Evolutionary conservation across 2,113 vertebrate genomes (phyloP).

Genomic region (Dascyllus trimaculatus): DNA sequence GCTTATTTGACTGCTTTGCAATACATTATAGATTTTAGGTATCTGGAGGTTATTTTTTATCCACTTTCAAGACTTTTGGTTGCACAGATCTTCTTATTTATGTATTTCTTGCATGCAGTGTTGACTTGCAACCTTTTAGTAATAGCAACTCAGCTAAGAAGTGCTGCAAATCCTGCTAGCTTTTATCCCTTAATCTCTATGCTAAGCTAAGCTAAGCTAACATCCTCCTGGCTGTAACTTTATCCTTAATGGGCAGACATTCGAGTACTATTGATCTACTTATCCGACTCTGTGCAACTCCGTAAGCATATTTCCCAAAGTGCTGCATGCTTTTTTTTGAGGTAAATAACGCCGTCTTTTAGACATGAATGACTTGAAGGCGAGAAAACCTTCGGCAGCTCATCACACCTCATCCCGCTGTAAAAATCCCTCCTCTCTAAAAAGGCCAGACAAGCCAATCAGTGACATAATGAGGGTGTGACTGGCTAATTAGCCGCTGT

Average conservation of each 20-base stretch:
- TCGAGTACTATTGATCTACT: background rate
- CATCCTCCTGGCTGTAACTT: background rate
- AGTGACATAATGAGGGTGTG: constrained; percentile 32
- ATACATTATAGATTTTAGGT: background rate
- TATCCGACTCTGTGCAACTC: background rate
- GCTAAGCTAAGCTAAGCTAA: background rate
- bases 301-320: background rate
- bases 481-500: constrained; percentile 23
- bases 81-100: too few species aligned
- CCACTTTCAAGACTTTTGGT: too few species aligned
- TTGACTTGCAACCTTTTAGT: too few species aligned
- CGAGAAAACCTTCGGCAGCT: background rate
- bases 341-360: too few species aligned
- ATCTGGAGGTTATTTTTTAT: background rate
- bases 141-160: too few species aligned
- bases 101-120: too few species aligned
- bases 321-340: background rate
- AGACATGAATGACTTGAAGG: background rate
- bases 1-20: background rate
- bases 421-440: background rate
- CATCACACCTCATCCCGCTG: background rate
- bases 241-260: background rate
- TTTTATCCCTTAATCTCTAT: background rate
- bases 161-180: background rate
- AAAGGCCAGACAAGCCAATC: constrained; percentile 3